Conservation (phyloP, 92 coral and sea anemone species). For the Diadumene lineata region DNA sequence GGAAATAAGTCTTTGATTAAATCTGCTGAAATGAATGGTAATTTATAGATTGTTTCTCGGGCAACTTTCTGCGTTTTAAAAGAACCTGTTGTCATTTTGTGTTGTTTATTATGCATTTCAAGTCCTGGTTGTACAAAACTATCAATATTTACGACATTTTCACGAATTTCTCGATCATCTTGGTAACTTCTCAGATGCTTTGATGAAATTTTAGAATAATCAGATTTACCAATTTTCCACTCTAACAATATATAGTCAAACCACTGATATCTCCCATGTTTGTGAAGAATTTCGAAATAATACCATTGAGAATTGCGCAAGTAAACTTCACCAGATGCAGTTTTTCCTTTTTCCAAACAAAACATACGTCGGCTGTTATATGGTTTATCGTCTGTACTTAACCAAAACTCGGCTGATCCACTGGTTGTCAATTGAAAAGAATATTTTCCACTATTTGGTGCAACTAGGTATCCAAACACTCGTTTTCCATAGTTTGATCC, state of each 20-base stretch:
- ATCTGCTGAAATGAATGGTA: constrained; percentile 59
- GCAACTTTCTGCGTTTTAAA: not conserved
- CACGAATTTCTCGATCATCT: constrained; percentile 42
- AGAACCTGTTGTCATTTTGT: constrained; percentile 9
- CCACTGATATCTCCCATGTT: constrained; percentile 38
- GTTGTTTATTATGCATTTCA: constrained; percentile 40
- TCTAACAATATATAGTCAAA: constrained; percentile 31
- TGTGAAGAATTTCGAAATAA: constrained; percentile 78
- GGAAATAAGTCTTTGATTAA: constrained; percentile 56
- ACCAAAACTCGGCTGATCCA: constrained; percentile 82
- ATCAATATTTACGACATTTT: constrained; percentile 42
- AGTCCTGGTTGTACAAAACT: constrained; percentile 27
- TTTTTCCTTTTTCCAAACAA: not conserved
- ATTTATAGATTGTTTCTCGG: constrained; percentile 45
- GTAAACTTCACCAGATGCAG: not conserved
- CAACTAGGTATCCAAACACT: constrained; percentile 74
- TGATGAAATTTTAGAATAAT: constrained; percentile 36
- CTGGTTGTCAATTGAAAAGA: constrained; percentile 56
- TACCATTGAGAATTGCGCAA: constrained; percentile 25
- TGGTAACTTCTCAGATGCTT: constrained; percentile 42
- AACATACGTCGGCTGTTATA: constrained; percentile 43
- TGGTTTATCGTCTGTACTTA: constrained; percentile 64
- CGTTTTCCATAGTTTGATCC: constrained; percentile 65
- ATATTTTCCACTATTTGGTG: constrained; percentile 37
- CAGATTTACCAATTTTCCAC: constrained; percentile 51